Conservation (phyloP, 2,113 vertebrate genomes). For the Nipponia nippon region DNA sequence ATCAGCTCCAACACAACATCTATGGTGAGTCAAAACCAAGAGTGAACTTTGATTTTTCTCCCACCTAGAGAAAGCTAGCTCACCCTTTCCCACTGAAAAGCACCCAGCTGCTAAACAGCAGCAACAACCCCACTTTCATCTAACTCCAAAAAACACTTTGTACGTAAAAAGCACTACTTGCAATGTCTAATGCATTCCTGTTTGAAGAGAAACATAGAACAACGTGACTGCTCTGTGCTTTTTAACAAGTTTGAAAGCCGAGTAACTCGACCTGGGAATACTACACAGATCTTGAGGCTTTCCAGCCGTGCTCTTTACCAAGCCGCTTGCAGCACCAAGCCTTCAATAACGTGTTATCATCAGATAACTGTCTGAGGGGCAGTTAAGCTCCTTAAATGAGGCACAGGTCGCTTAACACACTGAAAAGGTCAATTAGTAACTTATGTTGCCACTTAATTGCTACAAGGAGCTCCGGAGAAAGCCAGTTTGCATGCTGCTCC, state of each 20-base stretch:
- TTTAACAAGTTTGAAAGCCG: neutral
- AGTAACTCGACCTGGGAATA: neutral
- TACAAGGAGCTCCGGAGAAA: slow-evolving; percentile 23
- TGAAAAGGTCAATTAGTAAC: slow-evolving; percentile 60
- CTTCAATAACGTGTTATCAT: neutral
- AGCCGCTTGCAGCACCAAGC: neutral
- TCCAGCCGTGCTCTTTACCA: neutral
- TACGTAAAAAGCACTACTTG: neutral
- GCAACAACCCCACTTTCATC: neutral
- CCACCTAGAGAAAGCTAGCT: neutral
- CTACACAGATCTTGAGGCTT: neutral
- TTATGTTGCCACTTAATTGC: slow-evolving; percentile 37
- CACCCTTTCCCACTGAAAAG: neutral
- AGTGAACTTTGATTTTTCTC: accelerated
- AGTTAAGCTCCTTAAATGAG: slow-evolving; percentile 45
- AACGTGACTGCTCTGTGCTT: neutral
- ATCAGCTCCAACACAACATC: neutral
- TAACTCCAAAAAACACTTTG: neutral
- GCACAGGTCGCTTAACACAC: slow-evolving; percentile 53
- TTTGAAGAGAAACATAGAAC: neutral
- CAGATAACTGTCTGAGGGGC: slow-evolving; percentile 14
- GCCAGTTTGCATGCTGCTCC: neutral
- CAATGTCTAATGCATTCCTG: accelerated
- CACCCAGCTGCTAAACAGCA: neutral
- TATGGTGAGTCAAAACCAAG: neutral